These are phyloP conservation scores for Holacanthella duospinosa DNA, from an alignment of 2,888 invertebrate genomes.

Conservation along the genomic window DNA sequence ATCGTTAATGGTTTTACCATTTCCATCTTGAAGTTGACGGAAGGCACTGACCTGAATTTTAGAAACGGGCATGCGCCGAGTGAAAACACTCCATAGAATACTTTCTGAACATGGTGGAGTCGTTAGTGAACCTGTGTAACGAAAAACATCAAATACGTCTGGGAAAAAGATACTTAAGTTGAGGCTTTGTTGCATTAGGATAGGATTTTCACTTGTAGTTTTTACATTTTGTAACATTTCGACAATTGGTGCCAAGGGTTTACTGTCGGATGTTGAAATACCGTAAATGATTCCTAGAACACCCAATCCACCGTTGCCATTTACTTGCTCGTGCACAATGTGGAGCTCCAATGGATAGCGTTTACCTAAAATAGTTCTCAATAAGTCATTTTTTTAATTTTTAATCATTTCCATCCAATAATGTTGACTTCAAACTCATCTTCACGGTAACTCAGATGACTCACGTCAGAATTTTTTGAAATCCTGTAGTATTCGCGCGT, in stretches of 20 bases:
- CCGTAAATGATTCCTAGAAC: conserved; percentile 4
- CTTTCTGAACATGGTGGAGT: conserved; percentile 9
- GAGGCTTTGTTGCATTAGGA: neutral
- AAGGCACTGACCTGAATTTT: neutral
- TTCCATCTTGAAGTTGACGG: neutral
- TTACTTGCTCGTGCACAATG: conserved; percentile 8
- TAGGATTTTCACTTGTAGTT: neutral
- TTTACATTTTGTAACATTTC: neutral
- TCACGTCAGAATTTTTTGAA: too few relatives aligned
- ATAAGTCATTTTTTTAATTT: neutral
- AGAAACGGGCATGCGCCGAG: neutral
- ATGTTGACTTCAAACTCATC: too few relatives aligned
- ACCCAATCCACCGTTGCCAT: neutral
- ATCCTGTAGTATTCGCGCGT: too few relatives aligned
- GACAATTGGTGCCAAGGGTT: neutral
- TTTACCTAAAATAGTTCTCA: neutral
- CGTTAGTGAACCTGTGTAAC: conserved; percentile 8
- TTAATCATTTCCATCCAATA: neutral
- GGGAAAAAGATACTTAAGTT: neutral
- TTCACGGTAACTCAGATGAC: too few relatives aligned
- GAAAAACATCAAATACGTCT: conserved; percentile 3
- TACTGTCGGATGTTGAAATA: neutral
- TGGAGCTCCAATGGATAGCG: conserved; percentile 5
- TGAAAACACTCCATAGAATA: conserved; percentile 9
- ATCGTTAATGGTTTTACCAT: neutral